Percentiles rank a stretch among this genome's conserved stretches.
Evolutionary conservation across 2,113 vertebrate genomes (phyloP).

Genomic region (Halcyon malimbica): DNA sequence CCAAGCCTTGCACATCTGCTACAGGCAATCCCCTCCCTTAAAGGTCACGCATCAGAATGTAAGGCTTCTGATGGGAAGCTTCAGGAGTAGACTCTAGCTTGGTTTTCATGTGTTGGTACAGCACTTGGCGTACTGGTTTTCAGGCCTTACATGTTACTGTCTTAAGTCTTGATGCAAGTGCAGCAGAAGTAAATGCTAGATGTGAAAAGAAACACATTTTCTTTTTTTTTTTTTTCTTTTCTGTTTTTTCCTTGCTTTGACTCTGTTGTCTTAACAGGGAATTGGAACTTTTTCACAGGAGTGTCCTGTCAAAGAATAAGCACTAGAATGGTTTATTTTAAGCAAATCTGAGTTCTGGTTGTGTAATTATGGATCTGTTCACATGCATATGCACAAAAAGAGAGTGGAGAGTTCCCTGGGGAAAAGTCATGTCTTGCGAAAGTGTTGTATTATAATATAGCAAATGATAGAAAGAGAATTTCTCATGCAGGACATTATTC

Average conservation of each 20-base stretch:
- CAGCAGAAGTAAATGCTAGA: background rate
- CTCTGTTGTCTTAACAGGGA: background rate
- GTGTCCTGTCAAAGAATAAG: background rate
- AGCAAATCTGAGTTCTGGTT: conserved; percentile 10
- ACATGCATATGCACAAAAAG: background rate
- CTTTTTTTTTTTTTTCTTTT: background rate
- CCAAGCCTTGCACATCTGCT: background rate
- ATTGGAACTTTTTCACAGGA: background rate
- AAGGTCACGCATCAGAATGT: background rate
- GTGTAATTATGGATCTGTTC: conserved; percentile 18
- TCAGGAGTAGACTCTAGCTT: background rate
- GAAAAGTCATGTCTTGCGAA: conserved; percentile 19
- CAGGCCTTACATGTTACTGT: background rate
- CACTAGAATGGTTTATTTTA: background rate
- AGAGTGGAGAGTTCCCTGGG: background rate
- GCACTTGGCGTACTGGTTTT: background rate
- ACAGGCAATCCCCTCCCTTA: background rate
- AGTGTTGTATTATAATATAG: background rate
- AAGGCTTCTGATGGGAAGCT: background rate
- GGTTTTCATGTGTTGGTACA: background rate
- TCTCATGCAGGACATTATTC: background rate
- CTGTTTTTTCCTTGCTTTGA: background rate
- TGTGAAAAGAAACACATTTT: background rate
- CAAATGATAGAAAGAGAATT: background rate
- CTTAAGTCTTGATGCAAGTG: background rate